Percentiles rank a stretch among this genome's conserved stretches.
These are phyloP conservation scores for Campoletis sonorensis DNA, from an alignment of 1,140 invertebrate species.

Conservation along the genomic window DNA sequence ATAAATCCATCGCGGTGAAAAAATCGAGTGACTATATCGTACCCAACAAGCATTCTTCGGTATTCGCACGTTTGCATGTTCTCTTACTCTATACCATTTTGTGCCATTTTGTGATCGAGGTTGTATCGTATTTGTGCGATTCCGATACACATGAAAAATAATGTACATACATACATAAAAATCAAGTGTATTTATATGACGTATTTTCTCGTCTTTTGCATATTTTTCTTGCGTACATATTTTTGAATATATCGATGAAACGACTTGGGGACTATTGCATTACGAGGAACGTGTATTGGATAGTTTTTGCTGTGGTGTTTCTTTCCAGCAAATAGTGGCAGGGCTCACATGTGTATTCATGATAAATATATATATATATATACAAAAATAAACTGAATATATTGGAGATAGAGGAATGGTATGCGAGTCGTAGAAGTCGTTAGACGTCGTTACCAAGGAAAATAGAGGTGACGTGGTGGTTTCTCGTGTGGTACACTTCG, in stretches of 20 bases:
- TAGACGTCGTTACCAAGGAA: conserved; percentile 35
- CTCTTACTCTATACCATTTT: neutral
- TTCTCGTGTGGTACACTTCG: neutral
- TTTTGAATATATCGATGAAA: conserved; percentile 26
- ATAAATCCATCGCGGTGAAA: neutral
- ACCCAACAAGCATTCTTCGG: too few relatives aligned
- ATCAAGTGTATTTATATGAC: neutral
- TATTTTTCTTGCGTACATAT: too few relatives aligned
- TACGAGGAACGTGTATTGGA: conserved; percentile 5
- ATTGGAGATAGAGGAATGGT: conserved; percentile 1
- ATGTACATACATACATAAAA: neutral
- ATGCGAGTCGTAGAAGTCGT: conserved; percentile 38
- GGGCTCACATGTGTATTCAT: neutral
- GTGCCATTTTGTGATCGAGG: neutral
- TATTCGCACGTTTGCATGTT: too few relatives aligned
- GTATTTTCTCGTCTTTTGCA: neutral
- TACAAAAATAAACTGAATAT: neutral
- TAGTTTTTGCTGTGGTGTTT: neutral
- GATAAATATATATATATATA: neutral
- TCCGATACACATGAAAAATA: neutral
- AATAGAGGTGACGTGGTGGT: conserved; percentile 13
- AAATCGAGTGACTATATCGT: too few relatives aligned
- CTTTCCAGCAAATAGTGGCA: neutral
- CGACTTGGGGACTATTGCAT: neutral
- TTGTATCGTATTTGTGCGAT: neutral